Evolutionary conservation across 2,888 invertebrate species (phyloP).

Genomic region (Sialis lutaria): DNA sequence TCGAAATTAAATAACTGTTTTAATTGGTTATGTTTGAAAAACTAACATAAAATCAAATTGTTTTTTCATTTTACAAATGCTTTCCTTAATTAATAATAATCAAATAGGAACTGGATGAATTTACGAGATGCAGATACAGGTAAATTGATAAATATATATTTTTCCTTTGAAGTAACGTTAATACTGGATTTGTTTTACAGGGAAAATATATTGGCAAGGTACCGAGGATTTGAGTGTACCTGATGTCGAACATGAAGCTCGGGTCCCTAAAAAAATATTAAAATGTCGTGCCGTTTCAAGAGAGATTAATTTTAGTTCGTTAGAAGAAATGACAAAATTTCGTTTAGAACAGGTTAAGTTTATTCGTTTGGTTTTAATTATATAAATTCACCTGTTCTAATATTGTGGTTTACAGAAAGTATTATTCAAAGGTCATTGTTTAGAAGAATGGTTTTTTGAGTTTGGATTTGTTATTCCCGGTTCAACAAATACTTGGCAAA

Average conservation of each 20-base stretch:
- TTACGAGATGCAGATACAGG: conserved; percentile 79
- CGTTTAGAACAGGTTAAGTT: conserved; percentile 63
- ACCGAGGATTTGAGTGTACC: conserved; percentile 86
- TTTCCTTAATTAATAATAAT: conserved; percentile 6
- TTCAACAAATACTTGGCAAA: conserved; percentile 99
- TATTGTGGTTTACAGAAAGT: conserved; percentile 36
- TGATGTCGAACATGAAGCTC: conserved; percentile 85
- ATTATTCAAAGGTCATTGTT: conserved; percentile 70
- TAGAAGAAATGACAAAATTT: conserved; percentile 90
- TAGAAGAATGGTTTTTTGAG: conserved; percentile 99
- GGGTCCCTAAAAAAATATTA: conserved; percentile 90
- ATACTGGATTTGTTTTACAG: conserved; percentile 22
- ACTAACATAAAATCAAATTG: conserved; percentile 8
- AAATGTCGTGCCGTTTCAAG: conserved; percentile 81
- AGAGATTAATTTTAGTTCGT: conserved; percentile 80
- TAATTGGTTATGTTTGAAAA: conserved; percentile 6
- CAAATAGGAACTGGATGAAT: conserved; percentile 86
- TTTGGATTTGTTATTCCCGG: conserved; percentile 98
- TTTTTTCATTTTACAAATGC: conserved; percentile 5
- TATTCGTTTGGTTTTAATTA: not conserved
- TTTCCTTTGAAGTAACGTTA: no score
- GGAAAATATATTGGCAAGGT: conserved; percentile 92
- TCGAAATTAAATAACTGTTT: conserved; percentile 1
- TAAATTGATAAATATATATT: conserved; percentile 12
- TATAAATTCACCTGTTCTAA: conserved; percentile 1